Evolutionary conservation across 2,113 vertebrate species (phyloP).

Genomic region (Pitta sordida): DNA sequence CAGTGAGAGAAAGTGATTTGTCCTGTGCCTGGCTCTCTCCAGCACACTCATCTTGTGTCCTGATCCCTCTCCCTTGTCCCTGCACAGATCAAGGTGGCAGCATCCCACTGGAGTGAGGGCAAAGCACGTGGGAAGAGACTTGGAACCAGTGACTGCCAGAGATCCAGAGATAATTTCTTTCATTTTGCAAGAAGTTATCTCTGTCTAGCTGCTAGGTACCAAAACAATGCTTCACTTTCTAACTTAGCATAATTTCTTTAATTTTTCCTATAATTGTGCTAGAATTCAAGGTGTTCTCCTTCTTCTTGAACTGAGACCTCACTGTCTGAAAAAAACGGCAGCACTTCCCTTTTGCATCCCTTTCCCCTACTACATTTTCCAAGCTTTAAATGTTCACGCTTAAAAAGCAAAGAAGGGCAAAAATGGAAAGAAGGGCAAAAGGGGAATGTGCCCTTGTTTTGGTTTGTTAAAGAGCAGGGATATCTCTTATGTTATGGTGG

Average conservation of each 20-base stretch:
- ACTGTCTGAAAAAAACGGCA: neutral
- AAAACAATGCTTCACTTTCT: neutral
- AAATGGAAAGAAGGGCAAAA: neutral
- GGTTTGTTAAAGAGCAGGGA: neutral
- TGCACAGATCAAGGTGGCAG: neutral
- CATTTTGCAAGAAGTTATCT: neutral
- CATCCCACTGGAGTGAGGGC: accelerated
- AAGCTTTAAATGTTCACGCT: neutral
- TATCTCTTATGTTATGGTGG: neutral
- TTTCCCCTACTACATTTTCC: neutral
- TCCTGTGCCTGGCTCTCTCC: neutral
- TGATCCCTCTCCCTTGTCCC: neutral
- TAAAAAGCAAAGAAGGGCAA: neutral
- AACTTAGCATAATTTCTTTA: neutral
- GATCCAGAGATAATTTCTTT: neutral
- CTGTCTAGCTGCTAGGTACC: neutral
- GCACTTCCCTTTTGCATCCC: neutral
- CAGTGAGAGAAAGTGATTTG: neutral
- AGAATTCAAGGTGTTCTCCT: neutral
- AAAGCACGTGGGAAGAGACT: neutral
- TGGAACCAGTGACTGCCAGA: neutral
- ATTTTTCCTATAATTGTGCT: neutral
- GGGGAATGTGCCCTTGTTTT: neutral
- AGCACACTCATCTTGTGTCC: neutral
- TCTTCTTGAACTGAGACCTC: neutral